Conservation (phyloP, 2,113 vertebrate species). For the Ptilonorhynchus violaceus region DNA sequence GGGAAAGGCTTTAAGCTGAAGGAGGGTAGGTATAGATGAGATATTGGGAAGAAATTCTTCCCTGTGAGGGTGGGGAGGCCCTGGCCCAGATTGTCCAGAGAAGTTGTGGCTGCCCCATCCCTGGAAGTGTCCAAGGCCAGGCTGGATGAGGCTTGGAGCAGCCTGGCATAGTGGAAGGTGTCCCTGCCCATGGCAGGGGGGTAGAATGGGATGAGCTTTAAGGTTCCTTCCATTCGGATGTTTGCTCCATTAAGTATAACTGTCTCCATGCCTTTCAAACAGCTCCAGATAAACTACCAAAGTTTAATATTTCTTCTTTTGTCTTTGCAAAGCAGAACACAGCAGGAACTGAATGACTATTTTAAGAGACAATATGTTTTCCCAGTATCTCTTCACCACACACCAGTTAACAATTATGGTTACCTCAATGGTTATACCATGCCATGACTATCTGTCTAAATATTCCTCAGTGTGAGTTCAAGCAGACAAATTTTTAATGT, state of each 20-base stretch:
- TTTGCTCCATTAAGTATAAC: not conserved
- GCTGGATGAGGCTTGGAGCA: rapidly evolving
- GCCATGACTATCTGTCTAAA: conserved; percentile 19
- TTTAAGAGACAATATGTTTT: conserved; percentile 20
- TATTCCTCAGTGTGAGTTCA: not conserved
- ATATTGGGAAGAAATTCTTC: not conserved
- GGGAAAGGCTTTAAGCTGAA: not conserved
- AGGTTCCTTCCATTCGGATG: not conserved
- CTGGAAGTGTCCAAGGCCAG: not conserved
- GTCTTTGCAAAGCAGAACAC: not conserved
- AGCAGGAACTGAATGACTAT: not conserved
- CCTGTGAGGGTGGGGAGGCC: not conserved
- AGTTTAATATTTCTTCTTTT: not conserved
- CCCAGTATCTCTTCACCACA: not conserved
- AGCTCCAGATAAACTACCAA: not conserved
- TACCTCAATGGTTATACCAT: conserved; percentile 39
- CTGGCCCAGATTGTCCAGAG: not conserved
- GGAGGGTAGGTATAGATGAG: not conserved
- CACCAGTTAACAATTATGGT: conserved; percentile 67
- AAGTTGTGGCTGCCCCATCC: not conserved
- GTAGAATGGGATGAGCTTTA: not conserved
- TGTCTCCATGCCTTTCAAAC: not conserved
- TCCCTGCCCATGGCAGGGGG: not conserved
- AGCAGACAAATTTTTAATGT: not conserved
- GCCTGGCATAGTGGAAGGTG: rapidly evolving